Percentiles rank a stretch among this genome's conserved stretches.
These are phyloP conservation scores for Malurus melanocephalus DNA, from an alignment of 2,113 vertebrate species.

Conservation along the genomic window DNA sequence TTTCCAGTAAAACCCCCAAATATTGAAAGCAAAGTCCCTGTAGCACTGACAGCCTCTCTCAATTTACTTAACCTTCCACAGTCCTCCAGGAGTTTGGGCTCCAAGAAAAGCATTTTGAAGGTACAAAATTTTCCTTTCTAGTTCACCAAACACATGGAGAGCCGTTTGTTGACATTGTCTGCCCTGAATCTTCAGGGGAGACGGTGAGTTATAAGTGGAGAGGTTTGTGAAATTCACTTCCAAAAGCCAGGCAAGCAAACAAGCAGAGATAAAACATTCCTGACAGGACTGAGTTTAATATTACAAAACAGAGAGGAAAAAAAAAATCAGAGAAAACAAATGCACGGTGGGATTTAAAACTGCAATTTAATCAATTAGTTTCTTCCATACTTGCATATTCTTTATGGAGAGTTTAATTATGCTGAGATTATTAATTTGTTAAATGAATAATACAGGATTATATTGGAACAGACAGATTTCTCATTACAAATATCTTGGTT, in stretches of 20 bases:
- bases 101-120: background rate
- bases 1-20: background rate
- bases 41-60: background rate
- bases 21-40: background rate
- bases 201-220: background rate
- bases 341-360: background rate
- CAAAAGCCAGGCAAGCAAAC: background rate
- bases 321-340: background rate
- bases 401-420: background rate
- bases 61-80: background rate
- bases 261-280: background rate
- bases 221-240: slow-evolving; percentile 13
- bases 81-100: background rate
- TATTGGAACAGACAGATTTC: background rate
- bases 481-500: background rate
- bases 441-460: background rate
- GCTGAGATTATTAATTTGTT: background rate
- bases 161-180: slow-evolving; percentile 4
- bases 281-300: background rate
- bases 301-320: background rate
- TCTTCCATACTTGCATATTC: background rate
- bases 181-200: slow-evolving; percentile 16
- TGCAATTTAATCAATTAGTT: background rate
- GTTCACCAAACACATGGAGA: background rate
- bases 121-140: background rate